Evolutionary conservation across 2,888 invertebrate genomes (phyloP).

Genomic region (Zonitis immaculata): DNA sequence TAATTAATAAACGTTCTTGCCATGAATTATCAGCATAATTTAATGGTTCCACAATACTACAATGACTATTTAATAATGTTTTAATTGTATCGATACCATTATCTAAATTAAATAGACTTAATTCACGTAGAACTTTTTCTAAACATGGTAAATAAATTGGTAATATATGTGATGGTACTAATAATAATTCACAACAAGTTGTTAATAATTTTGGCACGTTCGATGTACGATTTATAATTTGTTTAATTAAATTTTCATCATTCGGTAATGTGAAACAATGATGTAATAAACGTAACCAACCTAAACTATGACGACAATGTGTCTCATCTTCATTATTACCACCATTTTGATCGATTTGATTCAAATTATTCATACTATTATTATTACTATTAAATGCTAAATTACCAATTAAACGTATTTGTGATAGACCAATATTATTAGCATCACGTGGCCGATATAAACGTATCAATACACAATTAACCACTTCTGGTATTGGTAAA

Average conservation of each 20-base stretch:
- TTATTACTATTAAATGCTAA: conserved; percentile 71
- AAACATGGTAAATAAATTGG: conserved; percentile 60
- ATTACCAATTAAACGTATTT: conserved; percentile 78
- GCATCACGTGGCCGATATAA: conserved; percentile 83
- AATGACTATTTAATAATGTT: conserved; percentile 57
- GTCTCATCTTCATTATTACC: conserved; percentile 50
- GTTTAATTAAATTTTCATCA: conserved; percentile 46
- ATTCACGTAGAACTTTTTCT: conserved; percentile 64
- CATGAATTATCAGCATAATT: conserved; percentile 37
- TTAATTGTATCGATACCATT: conserved; percentile 56
- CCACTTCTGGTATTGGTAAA: conserved; percentile 78
- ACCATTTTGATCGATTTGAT: background rate
- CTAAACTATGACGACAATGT: conserved; percentile 55
- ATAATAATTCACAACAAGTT: conserved; percentile 66
- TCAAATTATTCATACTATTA: conserved; percentile 10
- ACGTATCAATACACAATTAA: conserved; percentile 69
- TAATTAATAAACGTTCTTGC: conserved; percentile 41
- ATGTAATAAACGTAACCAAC: conserved; percentile 79
- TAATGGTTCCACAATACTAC: conserved; percentile 41
- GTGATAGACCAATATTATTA: conserved; percentile 83
- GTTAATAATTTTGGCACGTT: conserved; percentile 62
- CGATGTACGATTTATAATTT: conserved; percentile 60
- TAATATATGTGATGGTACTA: conserved; percentile 62
- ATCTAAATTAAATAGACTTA: conserved; percentile 62
- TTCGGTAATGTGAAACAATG: conserved; percentile 63